Evolutionary conservation across 2,113 vertebrate genomes (phyloP).

Genomic region (Amazona vittata): DNA sequence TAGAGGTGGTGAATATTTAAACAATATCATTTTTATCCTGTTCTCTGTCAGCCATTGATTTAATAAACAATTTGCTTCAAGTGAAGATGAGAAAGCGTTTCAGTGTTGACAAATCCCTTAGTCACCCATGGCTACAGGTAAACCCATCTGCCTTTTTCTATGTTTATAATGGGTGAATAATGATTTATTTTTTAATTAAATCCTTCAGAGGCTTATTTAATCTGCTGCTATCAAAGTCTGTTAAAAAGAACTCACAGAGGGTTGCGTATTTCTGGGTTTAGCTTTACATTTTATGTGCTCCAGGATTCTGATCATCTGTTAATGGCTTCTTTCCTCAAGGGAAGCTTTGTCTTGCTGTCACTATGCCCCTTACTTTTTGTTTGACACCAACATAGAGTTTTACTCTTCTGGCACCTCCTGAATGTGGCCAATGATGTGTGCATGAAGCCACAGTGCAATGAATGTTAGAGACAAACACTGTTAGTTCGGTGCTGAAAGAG

Average conservation of each 20-base stretch:
- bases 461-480: background rate
- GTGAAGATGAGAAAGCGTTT: constrained; percentile 99
- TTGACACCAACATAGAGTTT: background rate
- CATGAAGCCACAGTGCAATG: background rate
- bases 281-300: background rate
- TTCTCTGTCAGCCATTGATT: constrained; percentile 87
- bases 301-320: background rate
- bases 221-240: background rate
- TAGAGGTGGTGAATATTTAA: background rate
- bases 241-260: background rate
- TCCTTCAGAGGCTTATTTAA: background rate
- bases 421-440: background rate
- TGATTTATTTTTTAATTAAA: background rate
- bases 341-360: background rate
- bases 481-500: background rate
- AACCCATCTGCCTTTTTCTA: background rate
- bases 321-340: background rate
- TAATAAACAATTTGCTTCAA: constrained; percentile 98
- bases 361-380: background rate
- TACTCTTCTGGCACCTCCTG: background rate
- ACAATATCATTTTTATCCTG: background rate
- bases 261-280: background rate
- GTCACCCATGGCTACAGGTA: constrained; percentile 98
- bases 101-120: constrained; percentile 98
- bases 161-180: background rate